A percentile compares a stretch with the other conserved stretches of the same genome.
These are phyloP conservation scores for Heliconius aoede DNA, from an alignment of 2,888 invertebrate species.

Conservation along the genomic window DNA sequence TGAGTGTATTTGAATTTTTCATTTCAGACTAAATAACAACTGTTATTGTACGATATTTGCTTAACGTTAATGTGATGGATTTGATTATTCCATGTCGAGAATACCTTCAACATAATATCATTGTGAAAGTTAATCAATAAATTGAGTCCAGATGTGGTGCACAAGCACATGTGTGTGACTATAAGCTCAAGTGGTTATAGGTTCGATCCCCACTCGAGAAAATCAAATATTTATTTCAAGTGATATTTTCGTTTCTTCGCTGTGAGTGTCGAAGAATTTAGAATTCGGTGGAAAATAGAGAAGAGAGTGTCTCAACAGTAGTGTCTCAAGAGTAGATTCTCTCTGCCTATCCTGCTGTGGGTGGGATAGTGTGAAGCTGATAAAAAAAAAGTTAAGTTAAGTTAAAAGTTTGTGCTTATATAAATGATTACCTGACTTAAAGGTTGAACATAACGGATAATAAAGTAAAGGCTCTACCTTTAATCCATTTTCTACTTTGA, in stretches of 20 bases:
- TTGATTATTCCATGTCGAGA: constrained; percentile 6
- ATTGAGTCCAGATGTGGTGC: too few species aligned
- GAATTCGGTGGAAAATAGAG: too few species aligned
- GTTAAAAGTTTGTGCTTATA: neutral
- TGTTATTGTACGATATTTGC: neutral
- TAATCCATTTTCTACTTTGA: constrained; percentile 12
- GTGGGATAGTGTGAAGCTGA: too few species aligned
- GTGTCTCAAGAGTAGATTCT: too few species aligned
- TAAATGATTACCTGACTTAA: neutral
- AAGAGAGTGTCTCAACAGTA: too few species aligned
- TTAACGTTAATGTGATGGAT: constrained; percentile 5
- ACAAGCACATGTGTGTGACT: too few species aligned
- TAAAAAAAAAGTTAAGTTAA: neutral
- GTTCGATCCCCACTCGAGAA: too few species aligned
- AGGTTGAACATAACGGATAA: neutral
- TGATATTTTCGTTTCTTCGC: too few species aligned
- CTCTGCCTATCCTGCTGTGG: too few species aligned
- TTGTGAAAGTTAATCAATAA: neutral
- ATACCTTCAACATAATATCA: neutral
- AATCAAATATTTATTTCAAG: too few species aligned
- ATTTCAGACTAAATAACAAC: constrained; percentile 5
- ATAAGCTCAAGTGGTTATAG: too few species aligned
- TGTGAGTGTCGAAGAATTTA: too few species aligned
- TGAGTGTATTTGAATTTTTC: constrained; percentile 21
- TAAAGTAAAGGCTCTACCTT: neutral